Conservation (phyloP, 2,797 vertebrate genomes). For the Sebastes vulpes region DNA sequence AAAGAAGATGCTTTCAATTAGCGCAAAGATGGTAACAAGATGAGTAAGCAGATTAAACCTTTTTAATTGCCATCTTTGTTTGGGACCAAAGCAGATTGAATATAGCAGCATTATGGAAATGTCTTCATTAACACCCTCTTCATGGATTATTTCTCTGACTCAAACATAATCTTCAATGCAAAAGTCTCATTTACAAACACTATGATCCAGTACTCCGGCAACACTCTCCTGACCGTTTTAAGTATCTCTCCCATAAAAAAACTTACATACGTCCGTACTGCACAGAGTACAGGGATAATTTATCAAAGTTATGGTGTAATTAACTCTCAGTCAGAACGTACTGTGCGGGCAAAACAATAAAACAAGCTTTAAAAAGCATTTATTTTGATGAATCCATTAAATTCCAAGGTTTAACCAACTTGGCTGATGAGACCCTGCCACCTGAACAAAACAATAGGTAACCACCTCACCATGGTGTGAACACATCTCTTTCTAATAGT, state of each 20-base stretch:
- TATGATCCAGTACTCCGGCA: not conserved
- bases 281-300: not conserved
- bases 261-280: not conserved
- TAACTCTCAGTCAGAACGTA: not conserved
- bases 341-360: not conserved
- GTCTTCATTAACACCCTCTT: not conserved
- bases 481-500: not conserved
- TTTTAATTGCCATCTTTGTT: not conserved
- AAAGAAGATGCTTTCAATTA: slow-evolving; percentile 5
- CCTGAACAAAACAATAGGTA: not conserved
- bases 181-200: slow-evolving; percentile 9
- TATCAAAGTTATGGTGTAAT: slow-evolving; percentile 2
- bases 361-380: not conserved
- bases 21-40: not conserved
- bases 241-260: not conserved
- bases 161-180: not conserved
- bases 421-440: slow-evolving; percentile 7
- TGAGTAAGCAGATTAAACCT: not conserved
- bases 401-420: slow-evolving; percentile 1
- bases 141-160: slow-evolving; percentile 8
- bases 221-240: not conserved
- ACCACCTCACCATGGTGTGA: too few relatives aligned
- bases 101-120: not conserved
- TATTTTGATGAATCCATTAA: not conserved
- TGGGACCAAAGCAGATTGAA: not conserved